Evolutionary conservation across 2,113 vertebrate species (phyloP).

Genomic region (Ia io): DNA sequence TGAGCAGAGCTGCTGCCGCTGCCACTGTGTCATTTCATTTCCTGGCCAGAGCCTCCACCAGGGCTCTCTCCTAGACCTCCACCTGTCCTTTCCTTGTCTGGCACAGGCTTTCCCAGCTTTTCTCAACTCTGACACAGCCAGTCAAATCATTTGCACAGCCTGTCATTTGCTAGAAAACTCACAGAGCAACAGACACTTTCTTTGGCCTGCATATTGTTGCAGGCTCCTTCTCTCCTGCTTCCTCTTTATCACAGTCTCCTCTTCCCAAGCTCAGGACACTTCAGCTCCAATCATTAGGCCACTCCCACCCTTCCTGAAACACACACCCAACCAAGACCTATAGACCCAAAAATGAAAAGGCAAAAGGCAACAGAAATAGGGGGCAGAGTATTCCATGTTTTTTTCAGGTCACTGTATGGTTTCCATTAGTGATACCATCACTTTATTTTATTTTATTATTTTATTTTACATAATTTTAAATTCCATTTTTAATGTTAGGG

Average conservation of each 20-base stretch:
- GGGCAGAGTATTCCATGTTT: accelerated
- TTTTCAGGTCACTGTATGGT: not conserved
- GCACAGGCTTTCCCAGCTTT: not conserved
- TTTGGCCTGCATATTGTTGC: accelerated
- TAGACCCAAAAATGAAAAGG: not conserved
- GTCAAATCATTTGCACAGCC: not conserved
- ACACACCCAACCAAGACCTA: not conserved
- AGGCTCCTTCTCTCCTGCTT: not conserved
- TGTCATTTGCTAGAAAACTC: not conserved
- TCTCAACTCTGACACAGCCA: not conserved
- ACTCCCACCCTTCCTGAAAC: not conserved
- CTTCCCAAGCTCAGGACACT: not conserved
- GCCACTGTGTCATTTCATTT: not conserved
- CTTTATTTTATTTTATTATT: not conserved
- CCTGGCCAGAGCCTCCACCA: not conserved
- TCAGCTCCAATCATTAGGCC: not conserved
- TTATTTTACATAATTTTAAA: not conserved
- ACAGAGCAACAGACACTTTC: not conserved
- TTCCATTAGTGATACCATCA: not conserved
- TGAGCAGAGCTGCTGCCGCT: not conserved
- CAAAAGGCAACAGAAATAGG: not conserved
- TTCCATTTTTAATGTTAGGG: not conserved
- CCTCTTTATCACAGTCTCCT: not conserved
- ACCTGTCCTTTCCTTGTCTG: not conserved
- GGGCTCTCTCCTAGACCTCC: not conserved